Base-by-base conservation (phyloP, 64 coral and sea anemone species). In the Orbicella faveolata region DNA sequence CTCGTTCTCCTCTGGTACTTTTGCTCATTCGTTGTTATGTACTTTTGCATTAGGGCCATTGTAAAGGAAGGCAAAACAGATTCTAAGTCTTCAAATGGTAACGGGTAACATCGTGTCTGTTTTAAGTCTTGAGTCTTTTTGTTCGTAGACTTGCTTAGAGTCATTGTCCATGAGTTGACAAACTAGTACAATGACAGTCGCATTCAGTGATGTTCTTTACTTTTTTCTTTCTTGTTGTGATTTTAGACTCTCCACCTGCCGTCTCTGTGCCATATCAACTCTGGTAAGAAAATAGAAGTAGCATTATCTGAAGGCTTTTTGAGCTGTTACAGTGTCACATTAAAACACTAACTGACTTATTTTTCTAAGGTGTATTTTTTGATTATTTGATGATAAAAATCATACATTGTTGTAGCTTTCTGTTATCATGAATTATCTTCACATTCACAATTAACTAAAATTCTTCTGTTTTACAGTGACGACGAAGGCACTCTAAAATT, bases 401-500 rank as follows among this genome's bases (percentile, higher is more conserved):
- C 1, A 41, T 41, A 41, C 4, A 48, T 48, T 59, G 12, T 59
- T 59, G 15, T 48, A 59, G 15, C 55, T 59, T 12, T 59, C 11
- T 15, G 55, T 59, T 59, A 9, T 59, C 55, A 14, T 10, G 55
- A 59, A 16, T 16, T 59, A 59, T 9, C 11, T 59, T 59, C 15
- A 16, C 15, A 14, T 59, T 59, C 9, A 59, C 15, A 26, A 11
- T 4, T 70, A 26, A 70, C 21, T 4, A 33, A 34, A 8, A 21
- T 78, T 80, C 15, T 59, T 25, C n/a, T 73, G 5, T 74, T 74
- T 65, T 88, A 41, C 25, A 92, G 94, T 85, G 92, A 90, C 23
- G 91, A 90, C 15, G 80, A 91, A 52, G 72, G 86, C 80, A 81
- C 64, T 21, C 88, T 93, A 74, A 92, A 72, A 14, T 93, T 91